Evolutionary conservation across 1,140 invertebrate genomes (phyloP), one percentile per base, ranked within the genome.

Genomic region (Paralvinella palmiformis): DNA sequence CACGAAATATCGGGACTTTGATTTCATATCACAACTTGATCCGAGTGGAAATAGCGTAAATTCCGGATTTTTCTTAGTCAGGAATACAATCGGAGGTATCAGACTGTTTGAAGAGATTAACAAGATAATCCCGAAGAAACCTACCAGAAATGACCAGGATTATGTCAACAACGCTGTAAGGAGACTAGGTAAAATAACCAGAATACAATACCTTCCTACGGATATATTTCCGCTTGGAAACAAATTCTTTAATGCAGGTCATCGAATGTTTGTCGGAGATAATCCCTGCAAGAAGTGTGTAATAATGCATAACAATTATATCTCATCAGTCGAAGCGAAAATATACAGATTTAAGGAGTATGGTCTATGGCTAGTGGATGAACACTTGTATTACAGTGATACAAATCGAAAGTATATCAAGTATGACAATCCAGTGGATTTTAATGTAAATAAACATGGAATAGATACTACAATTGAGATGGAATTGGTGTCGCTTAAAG

Each of bases 321-420:
- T 41, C 10, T 41, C n/a, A 41, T 13, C 37, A 10, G 37, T 10
- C 37, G 37, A 10, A 13, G 37, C 37, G 10, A 41, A 41, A n/a
- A 36, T 58, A 15, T 59, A 58, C 37, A 31, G 62, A 7, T 57
- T 59, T 37, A 64, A 64, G 29, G 62, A 64, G 24, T 45, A 41
- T 41, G 27, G 35, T 5, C 52, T 41, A 20, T 64, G 62, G 62
- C 31, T 58, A 45, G 59, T 61, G 10, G 62, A 64, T 37, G 41
- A 41, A 20, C 36, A 60, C 10, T 15, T 15, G 20, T 64, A 64
- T 35, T 64, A 64, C 37, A 13, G 10, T 10, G 37, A 41, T n/a
- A 10, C 37, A 41, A 41, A 41, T n/a, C 10, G n/a, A 10, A 41
- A 41, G 37, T 41, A 41, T 41, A 41, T 41, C 37, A 10, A 13